These are phyloP conservation scores for Ferrisia virgata DNA, from an alignment of 2,888 invertebrate species.

Conservation along the genomic window DNA sequence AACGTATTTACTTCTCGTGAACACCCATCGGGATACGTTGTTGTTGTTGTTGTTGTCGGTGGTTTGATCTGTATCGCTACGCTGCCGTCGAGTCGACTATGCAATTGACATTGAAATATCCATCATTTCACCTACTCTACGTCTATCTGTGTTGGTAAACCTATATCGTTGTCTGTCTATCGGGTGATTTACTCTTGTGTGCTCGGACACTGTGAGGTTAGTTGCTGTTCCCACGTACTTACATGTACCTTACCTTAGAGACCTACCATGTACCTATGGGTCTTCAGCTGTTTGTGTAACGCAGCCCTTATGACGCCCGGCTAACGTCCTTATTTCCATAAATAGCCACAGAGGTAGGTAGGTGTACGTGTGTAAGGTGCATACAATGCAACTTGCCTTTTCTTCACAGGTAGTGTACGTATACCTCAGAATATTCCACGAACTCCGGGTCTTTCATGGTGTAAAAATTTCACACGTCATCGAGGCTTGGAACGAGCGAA, in stretches of 20 bases:
- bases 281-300: too few relatives aligned
- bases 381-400: not conserved
- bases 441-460: not conserved
- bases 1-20: constrained; percentile 30
- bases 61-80: constrained; percentile 1
- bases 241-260: too few relatives aligned
- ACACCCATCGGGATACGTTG: constrained; percentile 18
- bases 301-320: not conserved
- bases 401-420: too few relatives aligned
- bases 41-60: too few relatives aligned
- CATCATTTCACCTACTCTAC: not conserved
- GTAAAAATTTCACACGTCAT: not conserved
- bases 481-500: not conserved
- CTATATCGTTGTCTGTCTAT: not conserved
- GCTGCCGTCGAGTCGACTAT: not conserved
- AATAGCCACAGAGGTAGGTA: too few relatives aligned
- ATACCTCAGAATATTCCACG: not conserved
- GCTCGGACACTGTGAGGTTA: not conserved
- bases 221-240: not conserved
- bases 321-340: not conserved
- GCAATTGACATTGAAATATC: constrained; percentile 25
- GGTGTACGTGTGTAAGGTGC: too few relatives aligned
- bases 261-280: too few relatives aligned
- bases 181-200: constrained; percentile 14
- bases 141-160: not conserved